A percentile compares a stretch with the other conserved stretches of the same genome.
Evolutionary conservation across 1,140 invertebrate genomes (phyloP).

Genomic region (Eupristina koningsbergeri): DNA sequence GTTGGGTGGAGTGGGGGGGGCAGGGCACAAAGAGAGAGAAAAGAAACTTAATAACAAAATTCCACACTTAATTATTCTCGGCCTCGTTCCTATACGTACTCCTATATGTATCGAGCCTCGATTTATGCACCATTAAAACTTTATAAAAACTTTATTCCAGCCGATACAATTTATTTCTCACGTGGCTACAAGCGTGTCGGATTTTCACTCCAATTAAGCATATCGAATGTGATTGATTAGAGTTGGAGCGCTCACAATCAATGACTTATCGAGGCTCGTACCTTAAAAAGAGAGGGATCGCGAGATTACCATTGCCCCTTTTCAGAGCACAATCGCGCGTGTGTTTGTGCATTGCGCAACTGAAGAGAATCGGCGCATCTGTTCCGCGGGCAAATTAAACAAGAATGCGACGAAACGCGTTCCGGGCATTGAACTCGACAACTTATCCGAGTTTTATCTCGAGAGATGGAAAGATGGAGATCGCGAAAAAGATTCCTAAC

Average conservation of each 20-base stretch:
- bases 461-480: background rate
- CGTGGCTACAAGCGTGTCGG: slow-evolving; percentile 31
- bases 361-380: slow-evolving; percentile 18
- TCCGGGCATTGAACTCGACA: background rate
- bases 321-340: background rate
- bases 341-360: background rate
- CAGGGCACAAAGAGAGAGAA: background rate
- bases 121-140: slow-evolving; percentile 34
- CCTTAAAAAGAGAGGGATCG: slow-evolving; percentile 19
- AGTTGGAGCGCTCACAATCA: slow-evolving; percentile 26
- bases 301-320: slow-evolving; percentile 23
- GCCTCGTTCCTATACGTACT: slow-evolving; percentile 2
- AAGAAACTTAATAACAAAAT: slow-evolving; percentile 30
- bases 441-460: background rate
- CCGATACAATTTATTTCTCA: slow-evolving; percentile 40
- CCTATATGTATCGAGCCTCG: slow-evolving; percentile 2
- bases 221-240: slow-evolving; percentile 50
- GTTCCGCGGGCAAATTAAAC: slow-evolving; percentile 25
- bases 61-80: slow-evolving; percentile 28
- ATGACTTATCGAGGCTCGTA: slow-evolving; percentile 24
- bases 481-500: slow-evolving; percentile 8
- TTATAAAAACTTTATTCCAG: slow-evolving; percentile 28
- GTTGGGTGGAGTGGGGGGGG: background rate
- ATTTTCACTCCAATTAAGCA: slow-evolving; percentile 48
- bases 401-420: slow-evolving; percentile 5